These are phyloP conservation scores for Ommatoiulus sabulosus DNA, from an alignment of 2,888 invertebrate species.

Conservation along the genomic window DNA sequence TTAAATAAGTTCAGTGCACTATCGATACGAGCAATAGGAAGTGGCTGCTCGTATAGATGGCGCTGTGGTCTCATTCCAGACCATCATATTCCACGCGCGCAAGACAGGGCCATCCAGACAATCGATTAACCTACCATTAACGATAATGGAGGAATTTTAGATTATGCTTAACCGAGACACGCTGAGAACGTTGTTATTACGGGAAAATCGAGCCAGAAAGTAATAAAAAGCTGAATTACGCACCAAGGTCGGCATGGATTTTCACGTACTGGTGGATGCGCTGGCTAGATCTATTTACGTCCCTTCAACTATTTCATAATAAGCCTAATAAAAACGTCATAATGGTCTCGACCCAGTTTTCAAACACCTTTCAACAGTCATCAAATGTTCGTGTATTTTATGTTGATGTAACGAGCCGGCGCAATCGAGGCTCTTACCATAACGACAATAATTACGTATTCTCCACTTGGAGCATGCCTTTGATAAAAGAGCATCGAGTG, in stretches of 20 bases:
- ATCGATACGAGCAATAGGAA: not conserved
- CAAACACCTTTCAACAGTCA: not conserved
- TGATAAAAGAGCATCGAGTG: not conserved
- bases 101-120: not conserved
- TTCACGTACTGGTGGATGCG: not conserved
- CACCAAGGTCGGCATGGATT: not conserved
- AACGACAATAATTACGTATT: not conserved
- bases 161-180: not conserved
- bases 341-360: constrained; percentile 29
- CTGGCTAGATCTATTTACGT: not conserved
- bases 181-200: not conserved
- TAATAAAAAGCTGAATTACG: not conserved
- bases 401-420: not conserved
- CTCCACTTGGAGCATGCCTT: not conserved
- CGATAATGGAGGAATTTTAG: not conserved
- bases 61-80: not conserved
- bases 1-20: constrained; percentile 44
- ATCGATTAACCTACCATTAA: not conserved
- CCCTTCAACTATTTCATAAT: not conserved
- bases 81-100: not conserved
- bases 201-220: not conserved
- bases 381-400: not conserved
- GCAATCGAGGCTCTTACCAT: not conserved
- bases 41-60: not conserved
- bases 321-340: constrained; percentile 34